Evolutionary conservation across 2,797 vertebrate genomes (phyloP).

Genomic region (Labeo calbasu): DNA sequence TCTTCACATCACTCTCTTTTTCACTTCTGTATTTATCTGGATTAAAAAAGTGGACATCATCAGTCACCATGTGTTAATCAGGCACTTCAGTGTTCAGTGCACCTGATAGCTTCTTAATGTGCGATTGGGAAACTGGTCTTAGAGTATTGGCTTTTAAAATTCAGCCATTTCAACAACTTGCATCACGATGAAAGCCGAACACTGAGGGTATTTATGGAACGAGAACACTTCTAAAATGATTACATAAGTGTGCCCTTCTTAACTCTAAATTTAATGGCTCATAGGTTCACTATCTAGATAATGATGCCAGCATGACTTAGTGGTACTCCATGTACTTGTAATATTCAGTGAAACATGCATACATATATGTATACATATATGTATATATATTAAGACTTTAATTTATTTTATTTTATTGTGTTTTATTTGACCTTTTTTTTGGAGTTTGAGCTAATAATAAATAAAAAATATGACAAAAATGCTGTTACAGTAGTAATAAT

Average conservation of each 20-base stretch:
- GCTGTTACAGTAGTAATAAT: neutral
- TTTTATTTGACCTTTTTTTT: neutral
- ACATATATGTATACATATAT: neutral
- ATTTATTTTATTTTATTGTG: neutral
- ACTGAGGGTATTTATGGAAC: constrained; percentile 34
- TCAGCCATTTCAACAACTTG: neutral
- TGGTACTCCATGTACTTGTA: neutral
- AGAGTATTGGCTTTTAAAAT: constrained; percentile 1
- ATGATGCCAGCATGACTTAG: constrained; percentile 2
- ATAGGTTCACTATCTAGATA: constrained; percentile 9
- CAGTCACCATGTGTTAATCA: neutral
- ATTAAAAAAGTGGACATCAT: neutral
- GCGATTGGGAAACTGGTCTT: neutral
- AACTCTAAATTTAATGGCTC: neutral
- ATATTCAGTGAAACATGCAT: neutral
- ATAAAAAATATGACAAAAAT: neutral
- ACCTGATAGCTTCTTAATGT: constrained; percentile 2
- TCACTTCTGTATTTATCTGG: constrained; percentile 18
- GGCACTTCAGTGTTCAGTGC: neutral
- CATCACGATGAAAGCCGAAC: constrained; percentile 28
- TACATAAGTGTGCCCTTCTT: neutral
- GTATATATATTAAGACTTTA: neutral
- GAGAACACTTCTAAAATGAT: constrained; percentile 9
- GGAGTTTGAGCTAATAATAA: neutral
- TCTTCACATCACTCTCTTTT: constrained; percentile 37